Percentiles rank a stretch among this genome's conserved stretches.
Conservation (phyloP, 2,888 invertebrate species). For the Aporophyla nigra region DNA sequence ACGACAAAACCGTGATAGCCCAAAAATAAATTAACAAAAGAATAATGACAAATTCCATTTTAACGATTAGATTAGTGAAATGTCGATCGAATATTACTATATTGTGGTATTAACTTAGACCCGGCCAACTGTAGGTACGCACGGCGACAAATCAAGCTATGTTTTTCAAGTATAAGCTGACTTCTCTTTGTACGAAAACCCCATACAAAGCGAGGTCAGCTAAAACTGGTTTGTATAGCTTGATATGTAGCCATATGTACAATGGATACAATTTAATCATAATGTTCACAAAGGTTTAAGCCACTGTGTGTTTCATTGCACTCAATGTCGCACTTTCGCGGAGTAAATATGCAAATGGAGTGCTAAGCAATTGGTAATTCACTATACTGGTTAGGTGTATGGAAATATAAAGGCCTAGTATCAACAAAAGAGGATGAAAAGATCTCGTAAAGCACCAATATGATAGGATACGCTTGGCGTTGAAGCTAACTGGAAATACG, state of each 20-base stretch:
- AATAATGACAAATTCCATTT: conserved; percentile 15
- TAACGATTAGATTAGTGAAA: conserved; percentile 18
- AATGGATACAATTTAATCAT: conserved; percentile 15
- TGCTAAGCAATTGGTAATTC: neutral
- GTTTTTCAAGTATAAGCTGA: too few relatives aligned
- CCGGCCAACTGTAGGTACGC: conserved; percentile 8
- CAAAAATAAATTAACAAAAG: conserved; percentile 6
- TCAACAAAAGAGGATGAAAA: too few relatives aligned
- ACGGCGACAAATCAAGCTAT: too few relatives aligned
- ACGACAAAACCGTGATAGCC: conserved; percentile 12
- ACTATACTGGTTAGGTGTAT: too few relatives aligned
- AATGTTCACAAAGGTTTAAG: conserved; percentile 39
- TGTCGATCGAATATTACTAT: conserved; percentile 2
- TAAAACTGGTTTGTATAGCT: too few relatives aligned
- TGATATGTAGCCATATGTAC: too few relatives aligned
- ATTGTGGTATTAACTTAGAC: conserved; percentile 16
- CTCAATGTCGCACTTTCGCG: conserved; percentile 43
- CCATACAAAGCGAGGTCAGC: too few relatives aligned
- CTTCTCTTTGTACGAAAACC: too few relatives aligned
- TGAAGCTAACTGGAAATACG: too few relatives aligned
- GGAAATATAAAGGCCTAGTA: too few relatives aligned
- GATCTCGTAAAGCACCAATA: too few relatives aligned
- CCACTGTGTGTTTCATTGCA: conserved; percentile 58
- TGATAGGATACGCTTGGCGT: too few relatives aligned
- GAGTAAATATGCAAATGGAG: conserved; percentile 43